Evolutionary conservation across 2,797 vertebrate species (phyloP), one percentile per base, ranked within the genome.

Genomic region (Danio albolineatus): DNA sequence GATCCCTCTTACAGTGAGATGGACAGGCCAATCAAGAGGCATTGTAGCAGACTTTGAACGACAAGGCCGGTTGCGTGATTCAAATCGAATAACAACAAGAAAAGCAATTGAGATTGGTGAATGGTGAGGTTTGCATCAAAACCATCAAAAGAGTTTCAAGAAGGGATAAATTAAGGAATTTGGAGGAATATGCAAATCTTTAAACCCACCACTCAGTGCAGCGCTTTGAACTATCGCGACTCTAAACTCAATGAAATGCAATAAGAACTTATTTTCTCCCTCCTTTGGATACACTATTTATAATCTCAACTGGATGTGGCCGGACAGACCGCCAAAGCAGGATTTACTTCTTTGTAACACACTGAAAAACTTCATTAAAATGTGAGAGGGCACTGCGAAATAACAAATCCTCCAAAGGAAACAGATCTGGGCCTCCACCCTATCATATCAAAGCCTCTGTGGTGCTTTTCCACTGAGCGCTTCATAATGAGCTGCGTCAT

Each of bases 141-240:
- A 64, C 60, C 76, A 80, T 84, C 76, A 82, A 84, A 87, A 59
- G 72, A 56, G 69, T 67, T 83, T 80, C 75, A 78, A 82, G 62
- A 77, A 62, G 73, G 80, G 77, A 80, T 78, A 77, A 82, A 85
- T 76, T 76, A 78, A 82, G 46, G 67, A 60, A 39, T 80, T 74
- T 69, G 79, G 56, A 39, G 65, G 19, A 75, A 78, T 77, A 85
- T 74, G 78, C 73, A 82, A 86, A 87, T 84, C 57, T 77, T 72
- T 64, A 79, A 86, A 83, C 39, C 41, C 43, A 66, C 57, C 60
- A 59, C 83, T 67, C 9, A 77, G 43, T 10, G 10, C 12, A 66
- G 6, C 5, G 13, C 81, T 85, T 85, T 82, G 65, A 73, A 83
- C 72, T 16, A 60, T 46, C 12, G 74, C 62, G 49, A 74, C 28